Percentiles rank a stretch among this genome's conserved stretches.
phyloP scores from a whole-genome alignment of 2,888 invertebrate genomes.

The Agonopterix heracliana region DNA sequence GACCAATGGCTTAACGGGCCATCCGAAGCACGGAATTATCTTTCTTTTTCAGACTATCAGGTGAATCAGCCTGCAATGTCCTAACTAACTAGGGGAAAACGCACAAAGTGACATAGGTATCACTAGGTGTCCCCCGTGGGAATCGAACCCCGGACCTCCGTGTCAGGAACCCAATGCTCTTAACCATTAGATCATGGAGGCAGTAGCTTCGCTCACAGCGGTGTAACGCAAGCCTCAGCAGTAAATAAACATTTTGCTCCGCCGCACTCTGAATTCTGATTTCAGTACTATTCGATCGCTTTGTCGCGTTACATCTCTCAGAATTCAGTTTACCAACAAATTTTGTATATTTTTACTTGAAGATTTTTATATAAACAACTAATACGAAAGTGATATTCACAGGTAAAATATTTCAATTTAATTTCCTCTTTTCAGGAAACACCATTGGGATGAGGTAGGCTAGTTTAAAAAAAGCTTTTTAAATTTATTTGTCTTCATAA shows the following conservation, averaged over 20 bases:
- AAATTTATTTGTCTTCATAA: background rate
- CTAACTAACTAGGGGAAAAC: no score
- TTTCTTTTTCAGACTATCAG: no score
- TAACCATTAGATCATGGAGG: no score
- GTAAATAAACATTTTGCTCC: background rate
- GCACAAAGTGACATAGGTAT: no score
- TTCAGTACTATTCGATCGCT: slow-evolving; percentile 8
- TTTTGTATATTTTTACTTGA: background rate
- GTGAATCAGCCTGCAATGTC: no score
- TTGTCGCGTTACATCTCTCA: background rate
- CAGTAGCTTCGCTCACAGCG: background rate
- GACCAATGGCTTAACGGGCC: no score
- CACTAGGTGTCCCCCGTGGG: no score
- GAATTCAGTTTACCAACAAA: background rate
- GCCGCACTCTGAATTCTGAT: slow-evolving; percentile 2
- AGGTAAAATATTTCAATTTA: background rate
- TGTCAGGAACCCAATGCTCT: no score
- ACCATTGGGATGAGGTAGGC: background rate
- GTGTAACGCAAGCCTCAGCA: slow-evolving; percentile 13
- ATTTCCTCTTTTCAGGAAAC: background rate
- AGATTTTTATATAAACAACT: background rate
- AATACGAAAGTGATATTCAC: background rate
- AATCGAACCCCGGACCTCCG: no score
- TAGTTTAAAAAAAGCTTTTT: background rate
- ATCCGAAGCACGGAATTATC: no score